These are phyloP conservation scores for Typhlichthys subterraneus DNA, from an alignment of 2,797 vertebrate species.

Conservation along the genomic window DNA sequence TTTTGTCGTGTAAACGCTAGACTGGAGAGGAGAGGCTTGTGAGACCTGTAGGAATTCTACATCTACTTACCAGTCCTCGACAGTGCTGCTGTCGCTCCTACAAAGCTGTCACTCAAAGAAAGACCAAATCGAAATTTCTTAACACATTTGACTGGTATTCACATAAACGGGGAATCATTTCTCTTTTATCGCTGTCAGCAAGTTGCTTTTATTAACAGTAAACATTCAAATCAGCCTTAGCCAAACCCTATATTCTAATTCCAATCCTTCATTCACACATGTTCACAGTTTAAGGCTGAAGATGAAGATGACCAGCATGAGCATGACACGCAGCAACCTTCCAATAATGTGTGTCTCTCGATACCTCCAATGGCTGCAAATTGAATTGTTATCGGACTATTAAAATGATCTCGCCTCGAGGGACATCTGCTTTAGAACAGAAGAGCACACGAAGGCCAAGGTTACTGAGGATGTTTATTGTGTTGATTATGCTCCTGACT, in stretches of 20 bases:
- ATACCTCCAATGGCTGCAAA: background rate
- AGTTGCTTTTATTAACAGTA: no score
- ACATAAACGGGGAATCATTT: no score
- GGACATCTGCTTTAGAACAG: constrained; percentile 1
- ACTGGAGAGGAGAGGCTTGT: constrained; percentile 51
- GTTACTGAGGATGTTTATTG: constrained; percentile 22
- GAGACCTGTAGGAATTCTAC: constrained; percentile 71
- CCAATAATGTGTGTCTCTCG: background rate
- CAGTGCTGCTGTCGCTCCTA: constrained; percentile 7
- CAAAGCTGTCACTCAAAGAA: constrained; percentile 41
- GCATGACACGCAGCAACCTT: background rate
- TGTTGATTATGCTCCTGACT: constrained; percentile 40
- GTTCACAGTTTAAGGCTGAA: no score
- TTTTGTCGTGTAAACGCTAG: constrained; percentile 75
- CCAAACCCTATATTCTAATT: no score
- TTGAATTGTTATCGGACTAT: background rate
- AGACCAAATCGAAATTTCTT: no score
- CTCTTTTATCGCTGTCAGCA: no score
- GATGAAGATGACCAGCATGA: background rate
- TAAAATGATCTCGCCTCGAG: background rate
- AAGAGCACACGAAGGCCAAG: constrained; percentile 11
- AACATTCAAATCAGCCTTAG: no score
- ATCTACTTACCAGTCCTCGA: constrained; percentile 58
- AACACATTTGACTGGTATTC: no score
- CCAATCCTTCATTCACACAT: no score